These are phyloP conservation scores for Pseudochirops cupreus DNA, from an alignment of 2,797 vertebrate species.

Conservation along the genomic window DNA sequence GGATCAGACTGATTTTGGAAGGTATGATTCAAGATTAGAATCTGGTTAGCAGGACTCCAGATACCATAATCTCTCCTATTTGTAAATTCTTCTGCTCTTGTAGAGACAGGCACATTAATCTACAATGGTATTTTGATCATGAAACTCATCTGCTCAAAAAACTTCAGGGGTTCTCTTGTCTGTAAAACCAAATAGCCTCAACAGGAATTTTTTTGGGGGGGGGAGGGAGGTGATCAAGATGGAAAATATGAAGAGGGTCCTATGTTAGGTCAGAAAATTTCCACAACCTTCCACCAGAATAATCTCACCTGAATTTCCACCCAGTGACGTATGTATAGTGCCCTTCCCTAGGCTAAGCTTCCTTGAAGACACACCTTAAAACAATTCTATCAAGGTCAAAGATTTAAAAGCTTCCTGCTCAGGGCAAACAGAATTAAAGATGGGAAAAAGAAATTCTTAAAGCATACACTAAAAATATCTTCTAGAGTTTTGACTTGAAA, in stretches of 20 bases:
- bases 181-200: not conserved
- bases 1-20: not conserved
- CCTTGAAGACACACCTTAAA: conserved; percentile 67
- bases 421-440: conserved; percentile 7
- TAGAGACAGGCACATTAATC: not conserved
- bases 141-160: not conserved
- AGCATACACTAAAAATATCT: conserved; percentile 35
- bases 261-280: not conserved
- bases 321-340: conserved; percentile 38
- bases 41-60: not conserved
- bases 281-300: conserved; percentile 53
- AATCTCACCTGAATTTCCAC: conserved; percentile 42
- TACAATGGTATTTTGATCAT: not conserved
- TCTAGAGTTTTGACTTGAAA: conserved; percentile 27
- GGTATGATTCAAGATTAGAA: not conserved
- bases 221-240: not conserved
- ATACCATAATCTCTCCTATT: not conserved
- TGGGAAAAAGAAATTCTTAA: conserved; percentile 45
- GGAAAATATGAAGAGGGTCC: not conserved
- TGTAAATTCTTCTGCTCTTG: not conserved
- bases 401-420: conserved; percentile 36
- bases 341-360: conserved; percentile 54
- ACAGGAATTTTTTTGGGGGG: not conserved
- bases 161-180: not conserved
- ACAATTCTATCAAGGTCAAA: conserved; percentile 43